Evolutionary conservation across 1,140 invertebrate species (phyloP).

Genomic region (roundworm (Caenorhabditis elegans)): WBcel235 BX284606.5:13125001-13125500

Average conservation of each 20-base stretch:
- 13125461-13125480: too few species aligned
- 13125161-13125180: not conserved
- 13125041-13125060: not conserved
- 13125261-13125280: not conserved
- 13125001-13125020: not conserved
- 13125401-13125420: not conserved
- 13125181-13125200: not conserved
- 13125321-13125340: not conserved
- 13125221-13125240: not conserved
- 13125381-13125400: not conserved
- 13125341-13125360: not conserved
- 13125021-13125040: not conserved
- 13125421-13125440: too few species aligned
- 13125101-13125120: not conserved
- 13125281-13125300: not conserved
- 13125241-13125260: constrained; percentile 25
- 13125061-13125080: not conserved
- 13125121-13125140: constrained; percentile 19
- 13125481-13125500: too few species aligned
- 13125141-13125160: not conserved
- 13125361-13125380: not conserved
- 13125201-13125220: constrained; percentile 2
- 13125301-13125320: not conserved
- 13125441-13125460: too few species aligned
- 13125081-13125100: not conserved